phyloP scores from a whole-genome alignment of 2,888 invertebrate genomes.

The Eilema griseolum region DNA sequence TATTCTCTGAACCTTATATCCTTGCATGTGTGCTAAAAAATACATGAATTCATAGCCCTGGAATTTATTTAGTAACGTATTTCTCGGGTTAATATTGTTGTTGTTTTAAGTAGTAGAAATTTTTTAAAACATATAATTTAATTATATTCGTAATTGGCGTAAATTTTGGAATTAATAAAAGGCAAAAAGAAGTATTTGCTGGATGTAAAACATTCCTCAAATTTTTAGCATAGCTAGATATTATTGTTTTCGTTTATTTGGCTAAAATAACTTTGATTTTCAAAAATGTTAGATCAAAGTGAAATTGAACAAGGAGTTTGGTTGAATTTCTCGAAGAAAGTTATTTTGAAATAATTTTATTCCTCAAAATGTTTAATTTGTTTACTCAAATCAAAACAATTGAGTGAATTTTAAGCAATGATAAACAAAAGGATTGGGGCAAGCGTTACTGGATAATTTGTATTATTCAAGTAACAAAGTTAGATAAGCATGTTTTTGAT shows the following conservation, averaged over 20 bases:
- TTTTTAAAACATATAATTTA: too few species aligned
- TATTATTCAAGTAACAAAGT: conserved; percentile 25
- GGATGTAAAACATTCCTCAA: background rate
- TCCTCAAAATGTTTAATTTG: conserved; percentile 39
- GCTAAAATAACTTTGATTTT: conserved; percentile 34
- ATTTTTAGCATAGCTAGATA: conserved; percentile 10
- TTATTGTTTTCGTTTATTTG: conserved; percentile 5
- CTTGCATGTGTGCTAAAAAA: conserved; percentile 19
- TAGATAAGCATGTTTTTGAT: background rate
- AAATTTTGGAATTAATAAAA: background rate
- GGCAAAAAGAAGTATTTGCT: background rate
- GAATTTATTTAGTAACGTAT: background rate
- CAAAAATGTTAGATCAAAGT: conserved; percentile 49
- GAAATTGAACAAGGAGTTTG: conserved; percentile 38
- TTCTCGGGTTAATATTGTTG: background rate
- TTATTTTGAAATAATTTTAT: conserved; percentile 46
- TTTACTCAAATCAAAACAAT: conserved; percentile 32
- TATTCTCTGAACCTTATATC: conserved; percentile 23
- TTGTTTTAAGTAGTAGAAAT: background rate
- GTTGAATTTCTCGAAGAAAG: conserved; percentile 38
- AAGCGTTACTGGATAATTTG: conserved; percentile 29
- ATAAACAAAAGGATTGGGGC: conserved; percentile 33
- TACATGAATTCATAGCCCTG: background rate
- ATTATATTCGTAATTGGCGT: background rate
- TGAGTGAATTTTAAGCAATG: conserved; percentile 29